Evolutionary conservation across 2,797 vertebrate genomes (phyloP).

Genomic region (Acrossocheilus wenchowensis): DNA sequence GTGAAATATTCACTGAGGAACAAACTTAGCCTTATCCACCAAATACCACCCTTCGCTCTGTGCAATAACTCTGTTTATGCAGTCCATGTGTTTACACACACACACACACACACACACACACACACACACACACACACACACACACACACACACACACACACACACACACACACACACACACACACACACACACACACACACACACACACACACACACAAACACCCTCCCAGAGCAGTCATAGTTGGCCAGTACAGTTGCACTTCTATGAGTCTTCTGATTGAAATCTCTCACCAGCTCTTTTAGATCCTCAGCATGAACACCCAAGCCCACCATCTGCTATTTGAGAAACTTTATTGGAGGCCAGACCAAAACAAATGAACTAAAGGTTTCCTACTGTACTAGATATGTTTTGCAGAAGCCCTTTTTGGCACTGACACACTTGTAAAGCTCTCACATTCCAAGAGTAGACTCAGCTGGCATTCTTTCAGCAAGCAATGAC

Average conservation of each 20-base stretch:
- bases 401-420: constrained; percentile 7
- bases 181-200: constrained; percentile 45
- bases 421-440: background rate
- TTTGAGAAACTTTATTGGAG: background rate
- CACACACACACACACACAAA: constrained; percentile 43
- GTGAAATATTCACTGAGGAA: constrained; percentile 60
- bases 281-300: constrained; percentile 31
- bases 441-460: background rate
- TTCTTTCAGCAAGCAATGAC: background rate
- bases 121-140: constrained; percentile 43
- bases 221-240: constrained; percentile 33
- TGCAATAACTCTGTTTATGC: constrained; percentile 52
- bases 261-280: constrained; percentile 19
- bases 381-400: background rate
- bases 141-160: constrained; percentile 43
- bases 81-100: constrained; percentile 43
- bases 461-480: background rate
- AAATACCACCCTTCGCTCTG: constrained; percentile 49
- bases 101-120: constrained; percentile 44
- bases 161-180: no score
- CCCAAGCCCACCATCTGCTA: background rate
- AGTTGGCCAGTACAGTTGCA: constrained; percentile 25
- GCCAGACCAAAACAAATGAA: constrained; percentile 22
- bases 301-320: constrained; percentile 14
- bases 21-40: constrained; percentile 59